Conservation (phyloP, 2,888 invertebrate species). For the Resseliella maxima region DNA sequence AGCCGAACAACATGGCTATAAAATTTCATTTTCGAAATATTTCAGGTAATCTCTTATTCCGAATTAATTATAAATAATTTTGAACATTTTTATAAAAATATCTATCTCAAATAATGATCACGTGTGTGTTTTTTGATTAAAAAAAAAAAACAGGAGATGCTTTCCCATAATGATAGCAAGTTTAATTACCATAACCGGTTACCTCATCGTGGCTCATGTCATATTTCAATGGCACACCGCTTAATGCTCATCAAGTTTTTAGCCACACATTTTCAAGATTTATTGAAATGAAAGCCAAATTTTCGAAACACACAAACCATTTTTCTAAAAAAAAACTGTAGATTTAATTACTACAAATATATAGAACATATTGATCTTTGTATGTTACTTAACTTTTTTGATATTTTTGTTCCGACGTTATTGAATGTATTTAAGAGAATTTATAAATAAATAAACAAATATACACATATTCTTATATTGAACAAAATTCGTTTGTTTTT, state of each 20-base stretch:
- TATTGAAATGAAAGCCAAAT: neutral
- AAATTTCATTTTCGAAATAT: constrained; percentile 84
- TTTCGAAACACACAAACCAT: neutral
- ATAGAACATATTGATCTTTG: neutral
- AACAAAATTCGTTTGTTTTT: too few species aligned
- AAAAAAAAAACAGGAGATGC: constrained; percentile 79
- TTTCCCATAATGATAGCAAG: constrained; percentile 86
- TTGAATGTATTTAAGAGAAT: constrained; percentile 10
- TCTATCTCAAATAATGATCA: neutral
- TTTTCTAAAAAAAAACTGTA: neutral
- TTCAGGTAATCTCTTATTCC: constrained; percentile 71
- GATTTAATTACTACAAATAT: neutral
- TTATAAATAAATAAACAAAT: neutral
- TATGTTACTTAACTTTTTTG: neutral
- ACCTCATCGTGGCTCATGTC: constrained; percentile 79
- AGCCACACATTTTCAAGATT: neutral
- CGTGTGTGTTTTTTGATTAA: neutral
- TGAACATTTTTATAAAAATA: constrained; percentile 64
- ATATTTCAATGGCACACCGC: constrained; percentile 72
- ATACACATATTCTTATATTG: neutral
- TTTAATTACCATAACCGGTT: constrained; percentile 74
- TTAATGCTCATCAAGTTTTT: neutral
- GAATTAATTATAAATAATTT: neutral
- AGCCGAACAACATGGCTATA: constrained; percentile 91
- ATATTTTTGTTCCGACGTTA: neutral